phyloP scores from a whole-genome alignment of 2,888 invertebrate genomes.

The Omphaloscelis lunosa region DNA sequence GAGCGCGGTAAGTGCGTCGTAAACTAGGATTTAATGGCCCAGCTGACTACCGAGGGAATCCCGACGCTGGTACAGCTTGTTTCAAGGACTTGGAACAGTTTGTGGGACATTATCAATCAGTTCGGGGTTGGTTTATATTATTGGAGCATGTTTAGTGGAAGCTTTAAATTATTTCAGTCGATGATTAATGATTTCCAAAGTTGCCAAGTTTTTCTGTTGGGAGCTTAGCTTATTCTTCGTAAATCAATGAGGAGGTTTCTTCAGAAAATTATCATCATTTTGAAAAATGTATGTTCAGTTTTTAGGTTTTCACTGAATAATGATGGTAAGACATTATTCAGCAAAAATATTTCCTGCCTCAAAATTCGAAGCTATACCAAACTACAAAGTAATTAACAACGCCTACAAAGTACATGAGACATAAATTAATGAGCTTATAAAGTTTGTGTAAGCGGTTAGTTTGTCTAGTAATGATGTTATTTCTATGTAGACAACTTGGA shows the following conservation, averaged over 20 bases:
- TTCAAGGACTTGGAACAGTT: slow-evolving; percentile 62
- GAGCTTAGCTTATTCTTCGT: neutral
- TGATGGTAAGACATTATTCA: neutral
- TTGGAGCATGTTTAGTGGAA: slow-evolving; percentile 12
- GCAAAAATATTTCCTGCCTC: slow-evolving; percentile 5
- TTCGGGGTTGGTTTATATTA: slow-evolving; percentile 18
- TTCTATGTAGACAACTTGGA: slow-evolving; percentile 80
- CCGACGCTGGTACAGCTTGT: slow-evolving; percentile 70
- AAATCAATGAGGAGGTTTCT: neutral
- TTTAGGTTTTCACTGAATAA: neutral
- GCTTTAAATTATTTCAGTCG: neutral
- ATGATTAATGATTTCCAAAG: slow-evolving; percentile 9
- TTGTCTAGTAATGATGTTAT: slow-evolving; percentile 76
- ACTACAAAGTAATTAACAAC: slow-evolving; percentile 44
- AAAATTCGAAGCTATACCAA: slow-evolving; percentile 24
- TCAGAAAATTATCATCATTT: too few relatives aligned
- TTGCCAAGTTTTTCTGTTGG: neutral
- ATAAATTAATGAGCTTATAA: slow-evolving; percentile 60
- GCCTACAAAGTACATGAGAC: slow-evolving; percentile 39
- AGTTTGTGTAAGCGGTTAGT: slow-evolving; percentile 65
- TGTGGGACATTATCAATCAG: slow-evolving; percentile 62
- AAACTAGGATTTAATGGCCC: slow-evolving; percentile 86
- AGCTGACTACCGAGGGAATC: slow-evolving; percentile 81
- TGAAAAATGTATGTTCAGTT: too few relatives aligned
- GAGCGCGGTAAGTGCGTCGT: slow-evolving; percentile 81